Percentiles rank a stretch among this genome's conserved stretches.
phyloP scores from a whole-genome alignment of 2,888 invertebrate species.

The Heliconius sara region DNA sequence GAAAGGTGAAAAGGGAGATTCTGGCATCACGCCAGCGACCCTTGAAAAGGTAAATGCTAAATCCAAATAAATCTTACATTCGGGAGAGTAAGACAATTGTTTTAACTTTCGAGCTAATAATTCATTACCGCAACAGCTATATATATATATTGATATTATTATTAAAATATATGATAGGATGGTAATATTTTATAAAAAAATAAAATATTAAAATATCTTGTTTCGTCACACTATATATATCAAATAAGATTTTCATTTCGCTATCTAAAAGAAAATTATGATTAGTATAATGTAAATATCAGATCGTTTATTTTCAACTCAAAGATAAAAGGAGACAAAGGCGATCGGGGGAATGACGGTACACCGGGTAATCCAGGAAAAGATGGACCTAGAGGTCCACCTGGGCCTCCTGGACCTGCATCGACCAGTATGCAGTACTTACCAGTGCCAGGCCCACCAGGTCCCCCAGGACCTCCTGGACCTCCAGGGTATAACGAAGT shows the following conservation, averaged over 20 bases:
- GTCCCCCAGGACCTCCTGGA: constrained; percentile 87
- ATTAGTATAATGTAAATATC: background rate
- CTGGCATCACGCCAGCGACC: constrained; percentile 70
- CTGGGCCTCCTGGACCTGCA: constrained; percentile 84
- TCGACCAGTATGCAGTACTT: constrained; percentile 85
- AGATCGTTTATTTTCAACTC: constrained; percentile 19
- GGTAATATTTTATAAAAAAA: no score
- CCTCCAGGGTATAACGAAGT: constrained; percentile 63
- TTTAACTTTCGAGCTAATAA: background rate
- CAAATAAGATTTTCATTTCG: no score
- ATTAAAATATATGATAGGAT: no score
- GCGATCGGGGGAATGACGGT: constrained; percentile 88
- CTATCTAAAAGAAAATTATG: no score
- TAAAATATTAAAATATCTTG: no score
- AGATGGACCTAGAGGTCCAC: constrained; percentile 86
- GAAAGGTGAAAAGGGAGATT: constrained; percentile 90
- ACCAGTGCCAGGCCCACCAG: constrained; percentile 89
- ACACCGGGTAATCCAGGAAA: constrained; percentile 75
- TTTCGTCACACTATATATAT: no score
- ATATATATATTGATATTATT: no score
- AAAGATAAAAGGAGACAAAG: constrained; percentile 86
- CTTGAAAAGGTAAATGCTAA: constrained; percentile 71
- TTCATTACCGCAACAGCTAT: background rate
- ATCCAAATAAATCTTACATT: constrained; percentile 38
- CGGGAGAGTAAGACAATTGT: constrained; percentile 38